Evolutionary conservation across 1,140 invertebrate species (phyloP).

Genomic region (Adoxophyes honmai): DNA sequence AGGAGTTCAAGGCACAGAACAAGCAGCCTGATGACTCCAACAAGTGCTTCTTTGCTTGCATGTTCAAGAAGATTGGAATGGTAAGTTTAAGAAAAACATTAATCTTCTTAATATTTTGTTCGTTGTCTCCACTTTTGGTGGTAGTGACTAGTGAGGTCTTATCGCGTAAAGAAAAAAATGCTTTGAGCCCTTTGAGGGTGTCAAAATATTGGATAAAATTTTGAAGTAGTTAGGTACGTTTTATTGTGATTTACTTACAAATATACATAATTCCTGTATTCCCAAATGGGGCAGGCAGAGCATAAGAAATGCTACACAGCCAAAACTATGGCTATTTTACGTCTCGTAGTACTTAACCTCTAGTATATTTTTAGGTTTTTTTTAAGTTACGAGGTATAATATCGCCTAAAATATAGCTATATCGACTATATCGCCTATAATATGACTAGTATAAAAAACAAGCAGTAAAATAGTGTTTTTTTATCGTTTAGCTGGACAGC

Average conservation of each 20-base stretch:
- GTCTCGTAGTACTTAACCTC: no score
- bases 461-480: no score
- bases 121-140: no score
- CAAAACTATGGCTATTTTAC: no score
- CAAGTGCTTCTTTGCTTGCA: slow-evolving; percentile 41
- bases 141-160: neutral
- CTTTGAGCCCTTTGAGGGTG: neutral
- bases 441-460: no score
- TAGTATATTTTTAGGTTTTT: no score
- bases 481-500: slow-evolving; percentile 38
- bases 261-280: no score
- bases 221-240: neutral
- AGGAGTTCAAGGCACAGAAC: slow-evolving; percentile 20
- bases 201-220: neutral
- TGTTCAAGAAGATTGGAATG: slow-evolving; percentile 44
- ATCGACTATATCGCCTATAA: no score
- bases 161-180: neutral
- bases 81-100: slow-evolving; percentile 34
- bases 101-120: neutral
- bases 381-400: no score
- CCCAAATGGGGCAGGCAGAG: no score
- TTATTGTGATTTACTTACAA: neutral
- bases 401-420: no score
- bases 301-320: no score
- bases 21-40: slow-evolving; percentile 32